Evolutionary conservation across 2,113 vertebrate genomes (phyloP).

Genomic region (Ornithorhynchus anatinus): DNA sequence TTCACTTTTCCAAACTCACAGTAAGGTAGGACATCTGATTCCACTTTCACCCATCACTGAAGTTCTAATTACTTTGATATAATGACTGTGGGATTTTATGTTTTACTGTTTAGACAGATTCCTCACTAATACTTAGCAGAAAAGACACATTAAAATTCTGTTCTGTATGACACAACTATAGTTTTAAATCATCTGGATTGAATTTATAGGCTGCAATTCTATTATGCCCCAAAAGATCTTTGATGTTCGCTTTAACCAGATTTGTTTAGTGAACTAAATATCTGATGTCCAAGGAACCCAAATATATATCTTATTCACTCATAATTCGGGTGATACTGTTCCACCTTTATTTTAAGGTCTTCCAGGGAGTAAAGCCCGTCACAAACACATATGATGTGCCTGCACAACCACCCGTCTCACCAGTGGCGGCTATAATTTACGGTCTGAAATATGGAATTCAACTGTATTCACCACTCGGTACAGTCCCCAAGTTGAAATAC

Average conservation of each 20-base stretch:
- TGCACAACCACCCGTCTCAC: too few relatives aligned
- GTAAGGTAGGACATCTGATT: not conserved
- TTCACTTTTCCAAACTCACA: too few relatives aligned
- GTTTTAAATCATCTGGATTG: slow-evolving; percentile 26
- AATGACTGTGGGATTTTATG: slow-evolving; percentile 24
- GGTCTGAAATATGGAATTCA: too few relatives aligned
- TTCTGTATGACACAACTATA: slow-evolving; percentile 21
- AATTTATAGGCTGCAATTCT: slow-evolving; percentile 36
- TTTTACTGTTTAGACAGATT: slow-evolving; percentile 18
- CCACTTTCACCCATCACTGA: slow-evolving; percentile 13
- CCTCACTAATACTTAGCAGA: slow-evolving; percentile 28
- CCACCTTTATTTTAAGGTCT: not conserved
- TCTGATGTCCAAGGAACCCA: not conserved
- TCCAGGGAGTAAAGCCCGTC: too few relatives aligned
- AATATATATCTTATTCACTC: not conserved
- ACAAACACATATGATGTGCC: too few relatives aligned
- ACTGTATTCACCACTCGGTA: too few relatives aligned
- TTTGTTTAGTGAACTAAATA: slow-evolving; percentile 32
- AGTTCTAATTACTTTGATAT: slow-evolving; percentile 40
- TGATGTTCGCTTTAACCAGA: slow-evolving; percentile 23
- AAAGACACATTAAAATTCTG: slow-evolving; percentile 29
- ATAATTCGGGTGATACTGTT: not conserved
- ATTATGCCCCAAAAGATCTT: slow-evolving; percentile 30
- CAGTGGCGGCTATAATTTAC: too few relatives aligned
- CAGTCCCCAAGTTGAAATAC: too few relatives aligned